Percentiles rank a stretch among this genome's conserved stretches.
Evolutionary conservation across 2,888 invertebrate species (phyloP).

Genomic region (Opisthograptis luteolata): DNA sequence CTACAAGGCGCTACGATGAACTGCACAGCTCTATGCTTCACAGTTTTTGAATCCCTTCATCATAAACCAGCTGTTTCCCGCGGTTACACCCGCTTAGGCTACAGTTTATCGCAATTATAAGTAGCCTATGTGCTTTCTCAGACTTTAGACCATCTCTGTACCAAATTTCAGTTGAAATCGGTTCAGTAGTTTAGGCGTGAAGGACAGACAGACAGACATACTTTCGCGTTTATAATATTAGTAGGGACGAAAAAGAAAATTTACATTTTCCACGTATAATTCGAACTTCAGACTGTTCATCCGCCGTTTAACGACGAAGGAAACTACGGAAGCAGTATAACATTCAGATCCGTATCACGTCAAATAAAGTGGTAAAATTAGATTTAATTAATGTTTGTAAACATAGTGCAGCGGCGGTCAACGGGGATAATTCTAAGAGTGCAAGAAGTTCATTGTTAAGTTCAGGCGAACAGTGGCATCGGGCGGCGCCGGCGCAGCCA

Average conservation of each 20-base stretch:
- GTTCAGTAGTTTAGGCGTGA: too few relatives aligned
- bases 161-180: too few relatives aligned
- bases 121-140: too few relatives aligned
- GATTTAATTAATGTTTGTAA: conserved; percentile 73
- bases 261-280: neutral
- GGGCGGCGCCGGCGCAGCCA: conserved; percentile 58
- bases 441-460: conserved; percentile 78
- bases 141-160: too few relatives aligned
- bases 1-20: conserved; percentile 51
- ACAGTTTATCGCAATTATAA: too few relatives aligned
- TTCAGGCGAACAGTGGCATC: conserved; percentile 63
- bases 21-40: neutral
- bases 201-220: too few relatives aligned
- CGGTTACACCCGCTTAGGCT: too few relatives aligned
- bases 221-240: too few relatives aligned
- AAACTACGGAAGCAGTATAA: conserved; percentile 15
- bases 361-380: conserved; percentile 53
- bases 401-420: conserved; percentile 53
- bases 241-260: too few relatives aligned
- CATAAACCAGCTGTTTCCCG: too few relatives aligned
- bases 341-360: conserved; percentile 22
- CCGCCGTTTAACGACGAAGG: conserved; percentile 1
- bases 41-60: too few relatives aligned
- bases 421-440: conserved; percentile 62
- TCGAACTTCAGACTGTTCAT: neutral